Conservation (phyloP, 2,113 vertebrate genomes). For the Prietella phreatophila region DNA sequence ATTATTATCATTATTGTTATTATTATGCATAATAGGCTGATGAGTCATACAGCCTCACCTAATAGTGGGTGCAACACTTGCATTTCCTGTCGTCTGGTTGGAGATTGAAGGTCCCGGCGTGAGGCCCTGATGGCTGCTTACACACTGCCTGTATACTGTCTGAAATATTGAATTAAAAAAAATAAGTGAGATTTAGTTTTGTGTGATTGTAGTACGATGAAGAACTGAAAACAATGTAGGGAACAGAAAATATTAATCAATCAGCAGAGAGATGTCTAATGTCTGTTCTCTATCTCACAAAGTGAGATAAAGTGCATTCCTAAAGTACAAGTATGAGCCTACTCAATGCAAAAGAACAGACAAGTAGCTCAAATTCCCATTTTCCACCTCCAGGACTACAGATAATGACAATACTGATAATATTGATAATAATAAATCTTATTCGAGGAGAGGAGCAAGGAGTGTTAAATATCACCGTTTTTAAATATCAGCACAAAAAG, state of each 20-base stretch:
- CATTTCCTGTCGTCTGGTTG: conserved; percentile 64
- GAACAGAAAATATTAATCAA: neutral
- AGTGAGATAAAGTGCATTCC: neutral
- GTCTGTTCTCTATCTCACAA: neutral
- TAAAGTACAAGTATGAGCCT: neutral
- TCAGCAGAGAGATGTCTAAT: neutral
- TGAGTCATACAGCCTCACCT: conserved; percentile 55
- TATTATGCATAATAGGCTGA: neutral
- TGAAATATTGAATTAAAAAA: conserved; percentile 40
- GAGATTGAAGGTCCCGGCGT: conserved; percentile 30
- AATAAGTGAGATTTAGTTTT: neutral
- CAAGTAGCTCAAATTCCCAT: neutral
- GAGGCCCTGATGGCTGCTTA: conserved; percentile 59
- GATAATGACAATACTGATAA: neutral
- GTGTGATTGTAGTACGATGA: neutral
- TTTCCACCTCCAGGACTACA: neutral
- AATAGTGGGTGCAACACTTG: conserved; percentile 51
- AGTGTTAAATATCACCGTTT: neutral
- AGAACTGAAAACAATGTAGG: neutral
- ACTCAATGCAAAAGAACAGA: neutral
- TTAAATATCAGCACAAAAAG: neutral
- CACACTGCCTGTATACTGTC: conserved; percentile 78
- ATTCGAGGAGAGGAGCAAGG: neutral
- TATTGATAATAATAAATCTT: neutral
- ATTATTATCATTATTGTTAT: neutral